phyloP scores from a whole-genome alignment of 2,113 vertebrate genomes.

The Apeltes quadracus region DNA sequence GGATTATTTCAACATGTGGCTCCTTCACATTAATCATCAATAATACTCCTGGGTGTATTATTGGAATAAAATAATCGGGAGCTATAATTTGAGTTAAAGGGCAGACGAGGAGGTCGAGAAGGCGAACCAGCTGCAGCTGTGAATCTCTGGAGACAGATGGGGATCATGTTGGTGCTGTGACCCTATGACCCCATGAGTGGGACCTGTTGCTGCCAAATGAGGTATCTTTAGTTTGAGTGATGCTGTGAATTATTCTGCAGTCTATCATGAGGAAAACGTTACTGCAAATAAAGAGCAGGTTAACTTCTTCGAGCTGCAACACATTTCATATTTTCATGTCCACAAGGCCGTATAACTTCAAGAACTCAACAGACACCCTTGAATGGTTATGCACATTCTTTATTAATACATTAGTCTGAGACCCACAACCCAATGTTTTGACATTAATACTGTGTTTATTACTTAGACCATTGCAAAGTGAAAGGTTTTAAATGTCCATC shows the following conservation, averaged over 20 bases:
- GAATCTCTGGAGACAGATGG: no score
- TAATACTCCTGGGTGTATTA: no score
- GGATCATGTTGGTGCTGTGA: no score
- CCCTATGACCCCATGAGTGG: no score
- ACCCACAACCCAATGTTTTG: constrained; percentile 18
- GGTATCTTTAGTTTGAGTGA: neutral
- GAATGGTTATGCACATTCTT: constrained; percentile 61
- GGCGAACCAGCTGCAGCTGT: no score
- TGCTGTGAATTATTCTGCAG: neutral
- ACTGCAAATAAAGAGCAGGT: neutral
- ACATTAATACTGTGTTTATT: constrained; percentile 16
- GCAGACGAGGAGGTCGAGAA: no score
- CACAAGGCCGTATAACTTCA: neutral
- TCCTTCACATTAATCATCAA: no score
- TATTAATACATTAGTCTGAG: constrained; percentile 51
- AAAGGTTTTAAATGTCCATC: constrained; percentile 20
- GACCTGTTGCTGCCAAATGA: no score
- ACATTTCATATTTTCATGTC: neutral
- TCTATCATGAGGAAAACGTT: no score
- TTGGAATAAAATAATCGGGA: no score
- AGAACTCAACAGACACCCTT: neutral
- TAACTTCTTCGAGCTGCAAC: constrained; percentile 3
- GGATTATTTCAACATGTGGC: no score
- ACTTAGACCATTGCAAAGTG: constrained; percentile 43
- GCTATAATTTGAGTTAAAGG: no score